Conservation (phyloP, 1,140 invertebrate genomes). For the Phocides pigmalion region DNA sequence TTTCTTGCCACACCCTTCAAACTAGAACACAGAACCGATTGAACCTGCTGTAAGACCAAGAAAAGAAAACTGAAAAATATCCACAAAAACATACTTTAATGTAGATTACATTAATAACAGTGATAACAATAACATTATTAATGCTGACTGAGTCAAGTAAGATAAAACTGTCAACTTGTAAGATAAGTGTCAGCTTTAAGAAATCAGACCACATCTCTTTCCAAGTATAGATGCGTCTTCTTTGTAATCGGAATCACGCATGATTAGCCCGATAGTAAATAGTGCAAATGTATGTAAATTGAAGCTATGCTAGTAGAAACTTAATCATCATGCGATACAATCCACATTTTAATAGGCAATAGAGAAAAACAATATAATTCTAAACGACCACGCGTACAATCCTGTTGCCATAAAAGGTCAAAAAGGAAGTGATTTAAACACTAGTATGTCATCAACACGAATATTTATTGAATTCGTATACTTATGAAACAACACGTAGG, state of each 20-base stretch:
- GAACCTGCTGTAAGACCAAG: no score
- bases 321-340: slow-evolving; percentile 6
- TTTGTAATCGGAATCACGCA: slow-evolving; percentile 22
- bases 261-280: slow-evolving; percentile 16
- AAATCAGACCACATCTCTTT: slow-evolving; percentile 11
- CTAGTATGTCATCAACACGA: slow-evolving; percentile 15
- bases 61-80: no score
- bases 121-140: not conserved
- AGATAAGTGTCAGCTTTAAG: slow-evolving; percentile 19
- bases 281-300: slow-evolving; percentile 25
- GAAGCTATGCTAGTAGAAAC: slow-evolving; percentile 22
- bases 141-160: not conserved
- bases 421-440: slow-evolving; percentile 23
- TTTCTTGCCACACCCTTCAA: no score
- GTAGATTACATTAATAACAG: no score
- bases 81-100: no score
- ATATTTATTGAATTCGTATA: not conserved
- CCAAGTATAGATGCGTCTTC: slow-evolving; percentile 2
- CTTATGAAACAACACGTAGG: not conserved
- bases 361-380: slow-evolving; percentile 21
- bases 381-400: slow-evolving; percentile 6
- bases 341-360: slow-evolving; percentile 8
- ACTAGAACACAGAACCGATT: no score
- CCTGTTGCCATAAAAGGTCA: slow-evolving; percentile 5
- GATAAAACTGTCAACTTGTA: no score